Percentiles rank a stretch among this genome's conserved stretches.
These are phyloP conservation scores for Agonopterix heracliana DNA, from an alignment of 2,888 invertebrate genomes.

Conservation along the genomic window DNA sequence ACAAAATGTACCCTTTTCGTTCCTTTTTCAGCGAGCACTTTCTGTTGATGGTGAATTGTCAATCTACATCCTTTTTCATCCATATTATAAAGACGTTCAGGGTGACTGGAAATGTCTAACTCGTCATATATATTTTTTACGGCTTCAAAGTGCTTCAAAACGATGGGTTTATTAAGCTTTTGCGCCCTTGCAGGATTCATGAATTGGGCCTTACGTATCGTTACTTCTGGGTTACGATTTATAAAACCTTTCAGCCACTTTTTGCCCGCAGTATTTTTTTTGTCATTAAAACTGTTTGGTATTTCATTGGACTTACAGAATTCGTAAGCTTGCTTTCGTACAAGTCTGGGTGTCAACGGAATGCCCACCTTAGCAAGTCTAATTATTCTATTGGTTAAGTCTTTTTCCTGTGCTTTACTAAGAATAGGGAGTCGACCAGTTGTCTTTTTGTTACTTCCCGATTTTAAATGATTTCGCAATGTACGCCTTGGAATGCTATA, in stretches of 20 bases:
- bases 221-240: constrained; percentile 18
- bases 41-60: constrained; percentile 1
- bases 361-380: not conserved
- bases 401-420: no score
- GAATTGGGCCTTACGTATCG: constrained; percentile 21
- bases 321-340: no score
- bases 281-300: no score
- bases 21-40: constrained; percentile 1
- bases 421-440: no score
- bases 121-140: not conserved
- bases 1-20: constrained; percentile 9
- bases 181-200: constrained; percentile 25
- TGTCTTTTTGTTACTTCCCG: no score
- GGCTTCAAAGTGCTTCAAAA: constrained; percentile 15
- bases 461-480: no score
- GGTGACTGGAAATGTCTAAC: not conserved
- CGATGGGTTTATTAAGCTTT: constrained; percentile 23
- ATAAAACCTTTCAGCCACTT: constrained; percentile 22
- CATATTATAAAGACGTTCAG: constrained; percentile 2
- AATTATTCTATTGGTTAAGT: not conserved
- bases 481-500: no score
- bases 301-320: no score
- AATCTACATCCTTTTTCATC: constrained; percentile 7
- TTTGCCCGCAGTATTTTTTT: no score
- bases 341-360: no score